phyloP scores from a whole-genome alignment of 2,888 invertebrate species.

The Platycheirus rosarum region DNA sequence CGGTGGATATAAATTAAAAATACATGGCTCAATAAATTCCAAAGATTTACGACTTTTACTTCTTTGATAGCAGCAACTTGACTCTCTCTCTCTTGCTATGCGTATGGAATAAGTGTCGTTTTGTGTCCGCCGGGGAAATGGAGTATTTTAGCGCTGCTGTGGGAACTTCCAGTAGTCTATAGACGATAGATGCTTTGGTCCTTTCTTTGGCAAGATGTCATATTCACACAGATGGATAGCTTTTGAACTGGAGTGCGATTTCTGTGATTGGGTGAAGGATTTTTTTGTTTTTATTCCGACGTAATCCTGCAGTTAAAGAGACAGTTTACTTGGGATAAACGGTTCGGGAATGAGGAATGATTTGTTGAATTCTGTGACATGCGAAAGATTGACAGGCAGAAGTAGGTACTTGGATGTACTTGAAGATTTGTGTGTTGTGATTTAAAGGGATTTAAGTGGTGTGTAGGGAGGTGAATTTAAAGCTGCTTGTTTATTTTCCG shows the following conservation, averaged over 20 bases:
- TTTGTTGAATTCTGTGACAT: constrained; percentile 70
- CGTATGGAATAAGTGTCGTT: constrained; percentile 16
- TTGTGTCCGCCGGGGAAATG: constrained; percentile 28
- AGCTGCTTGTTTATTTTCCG: no score
- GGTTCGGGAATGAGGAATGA: constrained; percentile 50
- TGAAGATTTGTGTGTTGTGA: no score
- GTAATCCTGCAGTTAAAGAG: constrained; percentile 61
- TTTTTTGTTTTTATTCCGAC: constrained; percentile 13
- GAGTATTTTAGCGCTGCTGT: constrained; percentile 43
- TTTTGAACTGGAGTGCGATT: constrained; percentile 64
- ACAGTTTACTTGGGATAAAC: constrained; percentile 61
- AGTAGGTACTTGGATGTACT: no score
- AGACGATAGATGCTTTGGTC: constrained; percentile 36
- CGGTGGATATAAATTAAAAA: constrained; percentile 76
- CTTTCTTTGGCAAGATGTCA: constrained; percentile 69
- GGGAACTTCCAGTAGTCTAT: constrained; percentile 1
- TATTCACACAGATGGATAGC: constrained; percentile 70
- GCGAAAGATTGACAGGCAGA: constrained; percentile 59
- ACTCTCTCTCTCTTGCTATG: no score
- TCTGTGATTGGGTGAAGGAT: constrained; percentile 55
- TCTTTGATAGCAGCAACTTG: constrained; percentile 53
- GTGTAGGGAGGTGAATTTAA: no score
- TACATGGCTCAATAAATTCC: constrained; percentile 77
- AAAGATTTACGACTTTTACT: constrained; percentile 76
- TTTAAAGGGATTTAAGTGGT: no score